Evolutionary conservation across 2,888 invertebrate species (phyloP).

Genomic region (Drosophila aldrichi): DNA sequence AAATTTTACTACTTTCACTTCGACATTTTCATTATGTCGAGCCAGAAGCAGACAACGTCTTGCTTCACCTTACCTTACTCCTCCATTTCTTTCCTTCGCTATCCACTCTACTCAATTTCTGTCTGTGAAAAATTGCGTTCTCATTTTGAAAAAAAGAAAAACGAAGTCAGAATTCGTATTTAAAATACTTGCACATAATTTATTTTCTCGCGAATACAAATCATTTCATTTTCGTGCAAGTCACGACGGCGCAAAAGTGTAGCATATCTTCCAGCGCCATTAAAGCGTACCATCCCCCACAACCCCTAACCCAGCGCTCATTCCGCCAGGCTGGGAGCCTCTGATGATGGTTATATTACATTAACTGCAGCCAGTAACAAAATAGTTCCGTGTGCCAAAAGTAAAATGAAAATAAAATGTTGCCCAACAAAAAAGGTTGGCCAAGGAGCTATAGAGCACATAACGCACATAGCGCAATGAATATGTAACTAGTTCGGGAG

Average conservation of each 20-base stretch:
- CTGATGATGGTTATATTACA: constrained; percentile 78
- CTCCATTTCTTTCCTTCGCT: background rate
- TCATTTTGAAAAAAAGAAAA: constrained; percentile 61
- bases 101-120: background rate
- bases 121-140: constrained; percentile 71
- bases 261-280: constrained; percentile 75
- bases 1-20: constrained; percentile 81
- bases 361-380: constrained; percentile 66
- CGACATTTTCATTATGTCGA: constrained; percentile 79
- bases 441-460: constrained; percentile 2
- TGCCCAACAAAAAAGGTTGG: constrained; percentile 52
- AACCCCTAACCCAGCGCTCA: background rate
- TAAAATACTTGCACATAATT: constrained; percentile 81
- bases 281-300: constrained; percentile 47
- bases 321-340: constrained; percentile 16
- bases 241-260: constrained; percentile 69
- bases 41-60: constrained; percentile 52
- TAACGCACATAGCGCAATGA: constrained; percentile 57
- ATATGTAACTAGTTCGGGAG: constrained; percentile 62
- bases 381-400: constrained; percentile 74
- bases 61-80: background rate
- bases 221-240: constrained; percentile 80
- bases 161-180: constrained; percentile 67
- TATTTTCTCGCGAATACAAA: constrained; percentile 78
- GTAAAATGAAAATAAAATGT: constrained; percentile 76